A percentile compares a stretch with the other conserved stretches of the same genome.
Conservation (phyloP, 2,888 invertebrate species). For the Agonum fuliginosum region DNA sequence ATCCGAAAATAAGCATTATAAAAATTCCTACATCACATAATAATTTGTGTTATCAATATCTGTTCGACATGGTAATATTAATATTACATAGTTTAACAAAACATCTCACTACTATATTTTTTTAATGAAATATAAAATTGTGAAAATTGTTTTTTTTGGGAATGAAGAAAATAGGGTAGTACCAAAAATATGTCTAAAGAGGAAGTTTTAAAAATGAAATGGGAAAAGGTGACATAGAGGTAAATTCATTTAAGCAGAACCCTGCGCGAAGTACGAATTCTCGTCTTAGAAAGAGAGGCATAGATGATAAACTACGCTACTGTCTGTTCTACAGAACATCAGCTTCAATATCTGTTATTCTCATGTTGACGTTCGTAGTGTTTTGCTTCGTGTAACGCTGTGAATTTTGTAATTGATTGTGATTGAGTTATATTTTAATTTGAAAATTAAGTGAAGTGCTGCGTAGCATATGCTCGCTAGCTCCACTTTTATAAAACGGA, state of each 20-base stretch:
- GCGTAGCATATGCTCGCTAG: too few species aligned
- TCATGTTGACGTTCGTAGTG: too few species aligned
- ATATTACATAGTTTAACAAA: constrained; percentile 10
- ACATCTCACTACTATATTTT: constrained; percentile 25
- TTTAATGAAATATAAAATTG: not conserved
- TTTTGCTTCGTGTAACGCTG: too few species aligned
- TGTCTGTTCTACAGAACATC: too few species aligned
- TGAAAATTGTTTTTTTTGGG: constrained; percentile 27
- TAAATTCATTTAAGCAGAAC: not conserved
- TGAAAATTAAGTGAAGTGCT: too few species aligned
- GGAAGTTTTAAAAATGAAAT: not conserved
- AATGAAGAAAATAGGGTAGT: not conserved
- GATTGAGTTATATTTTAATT: too few species aligned
- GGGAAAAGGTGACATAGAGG: not conserved
- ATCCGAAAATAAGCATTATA: constrained; percentile 28
- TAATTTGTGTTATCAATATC: constrained; percentile 23
- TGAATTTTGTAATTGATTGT: too few species aligned
- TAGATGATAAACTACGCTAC: too few species aligned
- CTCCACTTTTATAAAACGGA: too few species aligned
- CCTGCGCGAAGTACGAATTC: too few species aligned
- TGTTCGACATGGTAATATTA: not conserved
- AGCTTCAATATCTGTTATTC: too few species aligned
- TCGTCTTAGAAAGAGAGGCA: too few species aligned
- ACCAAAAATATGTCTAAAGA: constrained; percentile 18
- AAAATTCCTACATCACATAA: constrained; percentile 46